Base-by-base conservation (phyloP, 2,113 vertebrate species). In the Speoplatyrhinus poulsoni region DNA sequence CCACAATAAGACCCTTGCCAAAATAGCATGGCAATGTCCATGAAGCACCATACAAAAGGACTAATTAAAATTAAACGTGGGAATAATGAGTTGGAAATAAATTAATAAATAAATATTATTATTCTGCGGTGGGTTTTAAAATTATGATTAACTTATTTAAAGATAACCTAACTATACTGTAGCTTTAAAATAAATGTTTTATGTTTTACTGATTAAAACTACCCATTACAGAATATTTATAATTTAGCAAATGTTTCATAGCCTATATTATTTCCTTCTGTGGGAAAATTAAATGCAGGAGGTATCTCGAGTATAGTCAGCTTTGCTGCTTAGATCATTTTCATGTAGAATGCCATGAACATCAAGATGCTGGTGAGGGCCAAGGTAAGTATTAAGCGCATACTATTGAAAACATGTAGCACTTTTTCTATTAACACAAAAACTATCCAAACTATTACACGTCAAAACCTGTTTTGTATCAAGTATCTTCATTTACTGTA, bases 321-420 rank as follows among this genome's bases (percentile, higher is more conserved):
- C 63, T 67, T 73, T 64, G 65, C 69, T 79, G 82, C 84, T 80
- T 65, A 56, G 76, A 89, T 89, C 72, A 48, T 70, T 88, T 89
- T 81, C 84, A 86, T 62, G 50, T 73, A 54, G 59, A 67, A 73
- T 82, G 76, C 79, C 81, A 87, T 77, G 50, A 79, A 54, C 26
- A 76, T 49, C 46, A 67, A 72, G 62, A 67, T 75, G 56, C 69
- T 41, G 57, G 4, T 46, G 41, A 73, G 59, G 62, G 70, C 64
- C 69, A 33, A 70, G 55, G 61, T 41, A 41, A 5, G 7, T 41
- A 41, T 41, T 6, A 69, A 33, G 72, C 52, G 77, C 56, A 75
- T 60, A 81, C 65, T 60, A 64, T 9, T 4, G 12, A 67, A 47
- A 55, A 52, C 6, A 36, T 52, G 52, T 7, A 9, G 4, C 15